These are phyloP conservation scores for Agrilus planipennis DNA, from an alignment of 1,140 invertebrate species.

Conservation along the genomic window DNA sequence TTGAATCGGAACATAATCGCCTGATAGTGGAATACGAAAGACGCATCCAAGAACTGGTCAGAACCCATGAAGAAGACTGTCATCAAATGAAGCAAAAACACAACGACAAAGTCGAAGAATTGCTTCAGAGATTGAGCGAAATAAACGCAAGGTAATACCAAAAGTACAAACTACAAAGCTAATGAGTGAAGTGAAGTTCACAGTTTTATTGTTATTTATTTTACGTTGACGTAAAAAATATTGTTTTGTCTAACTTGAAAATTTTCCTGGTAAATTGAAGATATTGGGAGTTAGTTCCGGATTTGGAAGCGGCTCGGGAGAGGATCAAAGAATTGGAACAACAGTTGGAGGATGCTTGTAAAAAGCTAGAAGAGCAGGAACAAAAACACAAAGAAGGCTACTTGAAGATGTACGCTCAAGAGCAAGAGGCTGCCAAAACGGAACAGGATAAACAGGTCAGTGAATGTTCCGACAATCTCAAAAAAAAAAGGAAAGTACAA, in stretches of 20 bases:
- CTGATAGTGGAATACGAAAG: slow-evolving; percentile 58
- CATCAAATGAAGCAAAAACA: slow-evolving; percentile 61
- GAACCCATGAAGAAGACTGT: slow-evolving; percentile 52
- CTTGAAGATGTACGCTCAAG: slow-evolving; percentile 72
- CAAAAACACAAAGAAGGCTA: slow-evolving; percentile 64
- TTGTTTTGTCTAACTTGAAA: too few relatives aligned
- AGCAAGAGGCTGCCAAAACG: slow-evolving; percentile 61
- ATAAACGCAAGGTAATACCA: slow-evolving; percentile 59
- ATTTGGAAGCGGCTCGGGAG: slow-evolving; percentile 54
- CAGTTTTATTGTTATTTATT: neutral
- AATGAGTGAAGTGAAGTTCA: neutral
- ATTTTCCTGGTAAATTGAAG: slow-evolving; percentile 32
- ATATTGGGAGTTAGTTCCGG: slow-evolving; percentile 55
- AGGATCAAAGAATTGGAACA: slow-evolving; percentile 52
- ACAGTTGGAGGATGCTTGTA: slow-evolving; percentile 53
- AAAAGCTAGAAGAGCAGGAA: slow-evolving; percentile 57
- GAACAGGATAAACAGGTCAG: slow-evolving; percentile 49
- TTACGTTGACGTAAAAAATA: too few relatives aligned
- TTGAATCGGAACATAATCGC: slow-evolving; percentile 49
- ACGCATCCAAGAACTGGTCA: slow-evolving; percentile 58
- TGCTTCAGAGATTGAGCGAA: slow-evolving; percentile 66
- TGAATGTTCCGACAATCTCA: neutral
- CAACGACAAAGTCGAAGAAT: slow-evolving; percentile 65
- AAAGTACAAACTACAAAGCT: neutral
- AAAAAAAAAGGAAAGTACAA: too few relatives aligned